These are phyloP conservation scores for Drosophila auraria DNA, from an alignment of 1,140 invertebrate genomes.

Conservation along the genomic window DNA sequence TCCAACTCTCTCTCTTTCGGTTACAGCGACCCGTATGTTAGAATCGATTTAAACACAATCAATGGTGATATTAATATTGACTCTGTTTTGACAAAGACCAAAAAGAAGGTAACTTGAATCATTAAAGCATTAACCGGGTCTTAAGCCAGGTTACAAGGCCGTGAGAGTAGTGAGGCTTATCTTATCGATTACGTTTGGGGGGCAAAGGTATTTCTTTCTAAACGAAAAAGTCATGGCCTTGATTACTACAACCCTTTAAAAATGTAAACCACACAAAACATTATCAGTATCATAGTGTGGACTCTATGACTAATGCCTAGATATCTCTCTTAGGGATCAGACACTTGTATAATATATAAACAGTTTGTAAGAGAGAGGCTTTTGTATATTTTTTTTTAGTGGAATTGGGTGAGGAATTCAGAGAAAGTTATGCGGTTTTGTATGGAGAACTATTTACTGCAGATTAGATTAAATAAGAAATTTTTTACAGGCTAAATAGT, in stretches of 20 bases:
- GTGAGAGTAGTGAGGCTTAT: conserved; percentile 28
- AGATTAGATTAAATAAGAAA: too few species aligned
- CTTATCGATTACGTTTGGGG: conserved; percentile 47
- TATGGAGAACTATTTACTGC: neutral
- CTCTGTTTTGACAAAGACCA: conserved; percentile 97
- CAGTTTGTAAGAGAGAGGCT: neutral
- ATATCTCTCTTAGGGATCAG: conserved; percentile 22
- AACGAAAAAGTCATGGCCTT: conserved; percentile 12
- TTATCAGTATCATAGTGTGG: conserved; percentile 22
- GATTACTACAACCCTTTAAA: conserved; percentile 19
- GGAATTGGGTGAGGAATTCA: neutral
- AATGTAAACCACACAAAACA: conserved; percentile 44
- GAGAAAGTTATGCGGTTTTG: neutral
- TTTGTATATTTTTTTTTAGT: neutral
- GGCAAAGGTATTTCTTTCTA: conserved; percentile 13
- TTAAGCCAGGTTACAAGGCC: conserved; percentile 8
- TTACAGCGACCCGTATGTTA: conserved; percentile 97
- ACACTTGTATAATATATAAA: neutral
- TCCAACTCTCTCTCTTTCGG: neutral
- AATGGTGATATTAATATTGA: conserved; percentile 94
- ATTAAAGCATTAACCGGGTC: conserved; percentile 6
- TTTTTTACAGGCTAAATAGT: too few species aligned
- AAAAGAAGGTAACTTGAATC: conserved; percentile 87
- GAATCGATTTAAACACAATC: conserved; percentile 94
- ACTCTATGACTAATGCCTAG: conserved; percentile 27